Percentiles rank a stretch among this genome's conserved stretches.
Conservation (phyloP, 92 coral and sea anemone genomes). For the Heliopora coerulea region DNA sequence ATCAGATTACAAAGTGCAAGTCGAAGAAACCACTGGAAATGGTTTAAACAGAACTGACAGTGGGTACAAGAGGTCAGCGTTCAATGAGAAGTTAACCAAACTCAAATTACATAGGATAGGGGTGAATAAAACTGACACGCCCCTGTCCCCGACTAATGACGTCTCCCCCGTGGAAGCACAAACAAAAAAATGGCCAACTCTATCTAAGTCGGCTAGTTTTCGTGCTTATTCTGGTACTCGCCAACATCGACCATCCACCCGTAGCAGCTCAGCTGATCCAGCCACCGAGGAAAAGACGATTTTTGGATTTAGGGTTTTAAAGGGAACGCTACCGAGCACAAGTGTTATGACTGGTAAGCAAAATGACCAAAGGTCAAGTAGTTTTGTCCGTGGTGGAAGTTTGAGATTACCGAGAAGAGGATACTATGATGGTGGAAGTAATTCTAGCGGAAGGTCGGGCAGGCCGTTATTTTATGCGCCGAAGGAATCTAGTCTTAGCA, state of each 20-base stretch:
- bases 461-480: constrained; percentile 11
- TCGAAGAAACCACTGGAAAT: background rate
- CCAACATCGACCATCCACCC: background rate
- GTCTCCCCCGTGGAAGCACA: background rate
- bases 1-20: background rate
- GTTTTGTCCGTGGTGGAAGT: constrained; percentile 19
- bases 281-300: constrained; percentile 28
- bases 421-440: background rate
- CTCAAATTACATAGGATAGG: background rate
- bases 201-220: background rate
- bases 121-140: background rate
- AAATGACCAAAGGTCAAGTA: background rate
- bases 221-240: background rate
- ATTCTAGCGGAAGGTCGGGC: background rate
- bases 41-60: background rate
- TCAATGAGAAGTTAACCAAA: constrained; percentile 16
- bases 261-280: background rate
- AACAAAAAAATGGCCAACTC: background rate
- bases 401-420: constrained; percentile 5
- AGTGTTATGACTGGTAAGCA: background rate
- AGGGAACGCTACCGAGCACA: constrained; percentile 7
- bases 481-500: background rate
- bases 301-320: constrained; percentile 29
- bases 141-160: background rate
- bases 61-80: constrained; percentile 5